Conservation (phyloP, 2,113 vertebrate species). For the Periophthalmus modestus region DNA sequence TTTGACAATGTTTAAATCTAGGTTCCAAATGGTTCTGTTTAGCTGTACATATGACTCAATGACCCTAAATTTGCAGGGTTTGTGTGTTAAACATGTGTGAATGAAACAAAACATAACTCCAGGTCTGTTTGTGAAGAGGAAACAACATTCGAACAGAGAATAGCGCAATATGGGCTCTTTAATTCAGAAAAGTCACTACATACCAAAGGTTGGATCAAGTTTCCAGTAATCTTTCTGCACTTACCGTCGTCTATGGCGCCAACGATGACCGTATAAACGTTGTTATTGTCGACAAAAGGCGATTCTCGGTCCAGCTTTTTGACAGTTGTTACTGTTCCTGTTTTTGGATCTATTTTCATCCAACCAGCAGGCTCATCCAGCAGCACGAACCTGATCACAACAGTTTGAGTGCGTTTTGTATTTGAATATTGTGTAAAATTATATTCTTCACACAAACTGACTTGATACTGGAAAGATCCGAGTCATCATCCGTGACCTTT, state of each 20-base stretch:
- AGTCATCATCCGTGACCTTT: slow-evolving; percentile 63
- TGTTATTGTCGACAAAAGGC: slow-evolving; percentile 52
- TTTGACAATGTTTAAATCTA: too few species aligned
- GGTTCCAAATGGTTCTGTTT: too few species aligned
- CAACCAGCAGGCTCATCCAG: slow-evolving; percentile 73
- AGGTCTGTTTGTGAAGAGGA: too few species aligned
- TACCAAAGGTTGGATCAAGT: too few species aligned
- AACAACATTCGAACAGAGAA: too few species aligned
- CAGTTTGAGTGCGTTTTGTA: background rate
- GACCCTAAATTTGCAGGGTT: too few species aligned
- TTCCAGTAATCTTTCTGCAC: background rate
- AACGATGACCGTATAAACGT: slow-evolving; percentile 70
- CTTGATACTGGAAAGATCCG: slow-evolving; percentile 44
- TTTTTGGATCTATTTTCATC: slow-evolving; percentile 73
- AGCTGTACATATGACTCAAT: too few species aligned
- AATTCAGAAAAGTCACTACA: too few species aligned
- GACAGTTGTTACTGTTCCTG: slow-evolving; percentile 70
- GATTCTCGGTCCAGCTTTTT: slow-evolving; percentile 80
- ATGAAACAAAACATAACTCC: too few species aligned
- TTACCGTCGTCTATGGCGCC: slow-evolving; percentile 78
- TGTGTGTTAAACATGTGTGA: too few species aligned
- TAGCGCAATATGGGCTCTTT: too few species aligned
- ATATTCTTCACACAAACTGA: slow-evolving; percentile 13
- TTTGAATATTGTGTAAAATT: background rate
- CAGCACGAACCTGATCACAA: slow-evolving; percentile 66